Percentiles rank a stretch among this genome's conserved stretches.
Conservation (phyloP, 1,140 invertebrate species). For the Lamellibrachia luymesi region DNA sequence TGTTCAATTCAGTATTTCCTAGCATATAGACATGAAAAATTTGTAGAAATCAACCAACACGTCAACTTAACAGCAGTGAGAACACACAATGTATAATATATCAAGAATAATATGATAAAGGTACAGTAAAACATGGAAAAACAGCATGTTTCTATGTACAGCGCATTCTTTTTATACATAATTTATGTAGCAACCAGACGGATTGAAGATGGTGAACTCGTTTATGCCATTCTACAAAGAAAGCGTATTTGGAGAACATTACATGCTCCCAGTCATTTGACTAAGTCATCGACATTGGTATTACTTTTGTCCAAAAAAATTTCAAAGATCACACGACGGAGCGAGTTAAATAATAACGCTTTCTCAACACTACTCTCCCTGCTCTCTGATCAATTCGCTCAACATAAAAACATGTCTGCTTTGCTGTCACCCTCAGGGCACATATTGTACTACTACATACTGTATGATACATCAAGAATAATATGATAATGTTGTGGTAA, state of each 20-base stretch:
- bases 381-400: neutral
- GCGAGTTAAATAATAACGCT: neutral
- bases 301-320: neutral
- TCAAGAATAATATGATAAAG: neutral
- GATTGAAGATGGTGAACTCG: neutral
- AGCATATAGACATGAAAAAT: neutral
- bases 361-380: neutral
- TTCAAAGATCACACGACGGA: no score
- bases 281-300: neutral
- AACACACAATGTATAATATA: no score
- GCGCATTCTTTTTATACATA: neutral
- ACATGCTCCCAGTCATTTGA: neutral
- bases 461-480: neutral
- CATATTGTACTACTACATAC: neutral
- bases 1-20: neutral
- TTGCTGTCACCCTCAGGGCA: neutral
- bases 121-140: neutral
- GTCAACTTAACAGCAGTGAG: no score
- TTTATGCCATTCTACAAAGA: neutral
- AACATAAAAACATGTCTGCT: neutral
- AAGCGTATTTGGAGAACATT: neutral
- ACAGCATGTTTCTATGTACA: neutral
- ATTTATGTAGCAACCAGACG: neutral
- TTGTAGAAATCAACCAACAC: no score
- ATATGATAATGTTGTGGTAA: neutral